These are phyloP conservation scores for Gallinago nigripennis DNA, from an alignment of 2,797 vertebrate genomes.

Conservation along the genomic window DNA sequence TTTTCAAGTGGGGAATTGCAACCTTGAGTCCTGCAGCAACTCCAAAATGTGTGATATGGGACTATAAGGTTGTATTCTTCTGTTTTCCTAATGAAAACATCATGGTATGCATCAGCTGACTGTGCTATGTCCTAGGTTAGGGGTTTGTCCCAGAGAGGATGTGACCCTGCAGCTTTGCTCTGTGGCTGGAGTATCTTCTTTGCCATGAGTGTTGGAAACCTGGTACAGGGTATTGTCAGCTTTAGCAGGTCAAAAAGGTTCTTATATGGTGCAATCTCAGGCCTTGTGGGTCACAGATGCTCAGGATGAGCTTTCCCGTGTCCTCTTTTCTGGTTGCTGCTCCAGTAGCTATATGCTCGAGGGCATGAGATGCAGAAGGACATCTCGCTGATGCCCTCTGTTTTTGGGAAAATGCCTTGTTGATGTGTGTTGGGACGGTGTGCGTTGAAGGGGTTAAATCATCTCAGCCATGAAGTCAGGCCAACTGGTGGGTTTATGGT, in stretches of 20 bases:
- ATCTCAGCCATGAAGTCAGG: not conserved
- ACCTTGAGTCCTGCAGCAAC: not conserved
- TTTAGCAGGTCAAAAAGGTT: not conserved
- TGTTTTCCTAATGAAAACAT: not conserved
- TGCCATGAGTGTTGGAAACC: not conserved
- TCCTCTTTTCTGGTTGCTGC: not conserved
- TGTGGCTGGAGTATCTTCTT: not conserved
- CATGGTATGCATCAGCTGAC: not conserved
- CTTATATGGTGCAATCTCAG: not conserved
- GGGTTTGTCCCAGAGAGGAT: not conserved
- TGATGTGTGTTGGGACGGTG: not conserved
- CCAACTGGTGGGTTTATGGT: accelerated
- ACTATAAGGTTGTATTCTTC: not conserved
- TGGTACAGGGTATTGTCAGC: not conserved
- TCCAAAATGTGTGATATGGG: not conserved
- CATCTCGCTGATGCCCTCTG: not conserved
- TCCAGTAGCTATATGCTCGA: not conserved
- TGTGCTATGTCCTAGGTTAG: not conserved
- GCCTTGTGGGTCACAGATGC: not conserved
- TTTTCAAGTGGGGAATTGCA: not conserved
- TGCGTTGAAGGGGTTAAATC: accelerated
- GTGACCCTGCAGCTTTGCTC: not conserved
- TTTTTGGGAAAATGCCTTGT: not conserved
- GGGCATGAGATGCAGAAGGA: not conserved
- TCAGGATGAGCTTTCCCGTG: not conserved